Evolutionary conservation across 2,797 vertebrate species (phyloP), one percentile per base, ranked within the genome.

Genomic region (Phoeniculus purpureus): DNA sequence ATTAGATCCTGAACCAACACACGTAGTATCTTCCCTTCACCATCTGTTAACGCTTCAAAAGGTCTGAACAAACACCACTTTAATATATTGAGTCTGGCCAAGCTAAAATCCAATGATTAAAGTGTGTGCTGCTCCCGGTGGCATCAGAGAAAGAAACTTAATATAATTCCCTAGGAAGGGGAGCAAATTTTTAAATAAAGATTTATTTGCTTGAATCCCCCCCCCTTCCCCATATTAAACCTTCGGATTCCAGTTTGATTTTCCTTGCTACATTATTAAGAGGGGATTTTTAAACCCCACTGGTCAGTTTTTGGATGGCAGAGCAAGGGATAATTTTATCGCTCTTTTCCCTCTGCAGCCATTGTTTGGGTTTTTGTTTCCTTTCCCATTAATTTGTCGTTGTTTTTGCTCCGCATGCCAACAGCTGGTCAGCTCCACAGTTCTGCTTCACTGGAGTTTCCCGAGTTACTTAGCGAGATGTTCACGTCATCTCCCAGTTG

Each of bases 261-360:
- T 56, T 82, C 37, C 29, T 64, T 55, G 70, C 90, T 81, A 7
- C 50, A 31, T 94, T 94, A 95, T 91, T 73, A 78, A 81, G 65
- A 89, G 71, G 77, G 72, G 80, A 90, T 94, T 93, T 96, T 25
- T 43, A 90, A 94, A 90, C 34, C 71, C 27, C 66, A 7, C 58
- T 45, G 73, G 87, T 54, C 74, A 89, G 64, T 51, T 34, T 60
- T 56, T 4, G 64, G 64, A 79, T 83, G 61, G 64, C 74, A 71
- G 43, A 84, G 75, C 60, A 58, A 43, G 37, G 7, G 61, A 55
- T 84, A 34, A 9, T 34, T 84, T 87, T 73, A 56, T 72, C 59
- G 25, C 15, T 85, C 47, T 80, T 89, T 86, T 60, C 77, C 78
- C 84, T 72, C 76, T 31, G 29, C 68, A 89, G 43, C 61, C 67